Percentiles rank a stretch among this genome's conserved stretches.
phyloP scores from a whole-genome alignment of 2,888 invertebrate genomes.

The Hylaea fasciaria region DNA sequence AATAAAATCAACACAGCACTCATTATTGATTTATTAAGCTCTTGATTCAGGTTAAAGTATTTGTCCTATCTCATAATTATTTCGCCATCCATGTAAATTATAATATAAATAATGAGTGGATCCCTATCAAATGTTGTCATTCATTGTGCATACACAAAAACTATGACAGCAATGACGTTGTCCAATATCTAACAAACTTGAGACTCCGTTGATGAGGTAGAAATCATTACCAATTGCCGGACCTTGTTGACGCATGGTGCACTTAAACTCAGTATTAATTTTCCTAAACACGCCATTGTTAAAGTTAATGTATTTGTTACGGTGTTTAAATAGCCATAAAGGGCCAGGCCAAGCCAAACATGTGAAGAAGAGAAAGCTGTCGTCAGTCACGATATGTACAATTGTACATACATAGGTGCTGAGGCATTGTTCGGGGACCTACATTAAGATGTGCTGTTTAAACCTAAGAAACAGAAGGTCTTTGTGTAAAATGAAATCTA shows the following conservation, averaged over 20 bases:
- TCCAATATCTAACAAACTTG: too few relatives aligned
- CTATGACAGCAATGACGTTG: too few relatives aligned
- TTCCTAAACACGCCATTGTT: conserved; percentile 31
- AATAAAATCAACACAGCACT: too few relatives aligned
- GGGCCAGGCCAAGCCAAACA: conserved; percentile 44
- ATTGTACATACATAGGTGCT: conserved; percentile 50
- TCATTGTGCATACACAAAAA: too few relatives aligned
- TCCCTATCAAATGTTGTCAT: too few relatives aligned
- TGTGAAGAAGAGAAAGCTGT: conserved; percentile 56
- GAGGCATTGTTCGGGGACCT: conserved; percentile 50
- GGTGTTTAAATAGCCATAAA: conserved; percentile 41
- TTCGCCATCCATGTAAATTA: too few relatives aligned
- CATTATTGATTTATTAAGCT: too few relatives aligned
- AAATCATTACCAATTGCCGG: neutral
- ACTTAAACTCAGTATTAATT: conserved; percentile 26
- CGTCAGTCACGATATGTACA: conserved; percentile 38
- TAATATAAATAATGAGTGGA: too few relatives aligned
- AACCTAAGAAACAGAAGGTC: conserved; percentile 10
- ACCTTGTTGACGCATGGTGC: too few relatives aligned
- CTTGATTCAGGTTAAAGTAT: too few relatives aligned
- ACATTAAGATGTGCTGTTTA: conserved; percentile 15
- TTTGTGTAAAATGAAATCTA: conserved; percentile 10
- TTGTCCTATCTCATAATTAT: too few relatives aligned
- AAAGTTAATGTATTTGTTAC: conserved; percentile 29
- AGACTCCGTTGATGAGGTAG: neutral